Percentiles rank a stretch among this genome's conserved stretches.
Conservation (phyloP, 2,113 vertebrate species). For the Silurus glanis region DNA sequence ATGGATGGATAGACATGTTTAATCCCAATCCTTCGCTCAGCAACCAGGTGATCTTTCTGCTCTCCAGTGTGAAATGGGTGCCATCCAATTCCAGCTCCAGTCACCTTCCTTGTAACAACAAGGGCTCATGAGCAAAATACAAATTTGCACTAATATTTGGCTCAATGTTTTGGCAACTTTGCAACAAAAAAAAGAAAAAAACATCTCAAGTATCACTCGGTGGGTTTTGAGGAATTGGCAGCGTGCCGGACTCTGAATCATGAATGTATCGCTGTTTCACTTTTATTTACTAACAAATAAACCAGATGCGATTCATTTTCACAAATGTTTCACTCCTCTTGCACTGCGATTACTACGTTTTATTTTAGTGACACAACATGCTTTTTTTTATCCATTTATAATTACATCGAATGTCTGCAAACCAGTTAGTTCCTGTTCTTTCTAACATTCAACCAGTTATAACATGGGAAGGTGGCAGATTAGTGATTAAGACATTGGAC, state of each 20-base stretch:
- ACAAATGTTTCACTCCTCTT: not conserved
- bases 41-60: too few relatives aligned
- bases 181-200: not conserved
- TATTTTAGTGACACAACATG: not conserved
- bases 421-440: not conserved
- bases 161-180: conserved; percentile 1
- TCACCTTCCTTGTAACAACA: not conserved
- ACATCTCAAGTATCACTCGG: not conserved
- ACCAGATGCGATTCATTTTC: too few relatives aligned
- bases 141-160: not conserved
- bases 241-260: not conserved
- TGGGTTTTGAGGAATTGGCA: not conserved
- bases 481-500: too few relatives aligned
- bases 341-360: not conserved
- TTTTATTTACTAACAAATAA: not conserved
- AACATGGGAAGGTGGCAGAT: not conserved
- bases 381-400: not conserved
- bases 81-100: not conserved
- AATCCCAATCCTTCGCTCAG: not conserved
- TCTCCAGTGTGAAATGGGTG: not conserved
- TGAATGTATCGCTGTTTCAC: too few relatives aligned
- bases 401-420: not conserved
- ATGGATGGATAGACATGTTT: not conserved
- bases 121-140: not conserved
- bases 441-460: not conserved